These are phyloP conservation scores for Euphydryas editha DNA, from an alignment of 2,888 invertebrate genomes.

Conservation along the genomic window DNA sequence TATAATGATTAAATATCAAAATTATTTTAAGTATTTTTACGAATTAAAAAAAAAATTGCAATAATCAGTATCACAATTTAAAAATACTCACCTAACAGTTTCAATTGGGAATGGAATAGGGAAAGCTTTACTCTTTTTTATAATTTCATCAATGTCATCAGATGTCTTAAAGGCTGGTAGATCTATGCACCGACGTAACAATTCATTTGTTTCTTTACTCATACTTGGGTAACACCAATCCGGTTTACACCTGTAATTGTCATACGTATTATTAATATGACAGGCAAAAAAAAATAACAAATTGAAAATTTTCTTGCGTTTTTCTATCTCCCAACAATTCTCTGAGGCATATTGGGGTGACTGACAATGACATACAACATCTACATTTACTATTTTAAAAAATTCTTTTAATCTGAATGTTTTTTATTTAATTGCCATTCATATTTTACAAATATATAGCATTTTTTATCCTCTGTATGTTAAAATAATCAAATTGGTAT, in stretches of 20 bases:
- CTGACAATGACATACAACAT: too few relatives aligned
- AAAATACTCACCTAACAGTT: conserved; percentile 49
- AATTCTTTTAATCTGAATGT: too few relatives aligned
- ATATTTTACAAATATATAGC: too few relatives aligned
- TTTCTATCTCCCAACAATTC: too few relatives aligned
- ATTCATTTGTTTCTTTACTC: conserved; percentile 73
- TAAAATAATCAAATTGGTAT: too few relatives aligned
- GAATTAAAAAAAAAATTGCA: background rate
- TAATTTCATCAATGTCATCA: conserved; percentile 51
- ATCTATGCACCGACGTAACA: conserved; percentile 64
- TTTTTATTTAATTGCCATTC: too few relatives aligned
- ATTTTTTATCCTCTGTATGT: too few relatives aligned
- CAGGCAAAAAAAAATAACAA: too few relatives aligned
- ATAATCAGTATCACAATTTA: background rate
- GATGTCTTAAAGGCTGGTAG: conserved; percentile 49
- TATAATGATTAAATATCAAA: too few relatives aligned
- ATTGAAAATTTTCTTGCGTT: background rate
- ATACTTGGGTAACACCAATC: conserved; percentile 78
- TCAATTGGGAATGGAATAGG: conserved; percentile 58
- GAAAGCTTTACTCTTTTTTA: conserved; percentile 54
- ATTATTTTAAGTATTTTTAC: background rate
- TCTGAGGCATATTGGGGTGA: too few relatives aligned
- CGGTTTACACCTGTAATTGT: conserved; percentile 69
- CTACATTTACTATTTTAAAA: too few relatives aligned
- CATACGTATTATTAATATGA: background rate